A percentile compares a stretch with the other conserved stretches of the same genome.
phyloP scores from a whole-genome alignment of 2,888 invertebrate species.

The Muschampia plurimacula region DNA sequence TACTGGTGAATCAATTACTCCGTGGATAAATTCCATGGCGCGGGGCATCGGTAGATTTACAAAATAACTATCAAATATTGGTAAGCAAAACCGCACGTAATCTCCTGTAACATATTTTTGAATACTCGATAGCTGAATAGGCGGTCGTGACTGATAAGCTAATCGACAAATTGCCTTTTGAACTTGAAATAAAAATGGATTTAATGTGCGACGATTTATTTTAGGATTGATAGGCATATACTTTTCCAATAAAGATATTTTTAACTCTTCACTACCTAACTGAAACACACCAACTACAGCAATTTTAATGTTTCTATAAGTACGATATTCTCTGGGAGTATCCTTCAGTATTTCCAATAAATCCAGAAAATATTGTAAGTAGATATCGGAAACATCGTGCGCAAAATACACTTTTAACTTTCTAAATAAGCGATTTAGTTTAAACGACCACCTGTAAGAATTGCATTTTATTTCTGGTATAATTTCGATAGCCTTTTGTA shows the following conservation, averaged over 20 bases:
- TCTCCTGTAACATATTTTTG: slow-evolving; percentile 61
- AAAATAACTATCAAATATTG: slow-evolving; percentile 58
- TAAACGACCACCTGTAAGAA: slow-evolving; percentile 37
- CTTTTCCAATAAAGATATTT: slow-evolving; percentile 54
- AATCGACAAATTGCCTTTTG: slow-evolving; percentile 62
- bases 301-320: slow-evolving; percentile 34
- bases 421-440: slow-evolving; percentile 52
- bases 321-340: background rate
- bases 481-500: slow-evolving; percentile 43
- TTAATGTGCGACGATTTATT: slow-evolving; percentile 54
- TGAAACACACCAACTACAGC: slow-evolving; percentile 58
- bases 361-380: slow-evolving; percentile 51
- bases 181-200: slow-evolving; percentile 48
- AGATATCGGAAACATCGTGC: slow-evolving; percentile 56
- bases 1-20: slow-evolving; percentile 57
- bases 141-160: slow-evolving; percentile 58
- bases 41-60: slow-evolving; percentile 54
- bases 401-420: slow-evolving; percentile 64
- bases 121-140: slow-evolving; percentile 54
- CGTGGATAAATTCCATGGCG: slow-evolving; percentile 52
- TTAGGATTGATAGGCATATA: slow-evolving; percentile 56
- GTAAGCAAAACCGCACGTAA: slow-evolving; percentile 58
- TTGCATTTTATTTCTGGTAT: slow-evolving; percentile 42
- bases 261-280: slow-evolving; percentile 52
- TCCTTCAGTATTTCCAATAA: slow-evolving; percentile 43